These are phyloP conservation scores for Chalcosyrphus nemorum DNA, from an alignment of 2,888 invertebrate species.

Conservation along the genomic window DNA sequence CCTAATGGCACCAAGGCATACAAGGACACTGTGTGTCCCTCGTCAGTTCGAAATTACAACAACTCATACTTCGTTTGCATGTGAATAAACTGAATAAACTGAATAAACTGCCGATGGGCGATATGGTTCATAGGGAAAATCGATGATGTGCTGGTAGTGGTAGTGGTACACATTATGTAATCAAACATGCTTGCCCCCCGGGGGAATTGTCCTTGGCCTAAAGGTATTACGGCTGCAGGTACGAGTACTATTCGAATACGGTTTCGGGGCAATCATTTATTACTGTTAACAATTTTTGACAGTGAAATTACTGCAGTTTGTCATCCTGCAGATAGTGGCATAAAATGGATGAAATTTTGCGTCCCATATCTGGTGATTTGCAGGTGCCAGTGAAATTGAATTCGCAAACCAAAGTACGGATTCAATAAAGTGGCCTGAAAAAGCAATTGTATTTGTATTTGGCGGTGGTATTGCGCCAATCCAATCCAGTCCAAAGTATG, in stretches of 20 bases:
- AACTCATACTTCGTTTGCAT: conserved; percentile 32
- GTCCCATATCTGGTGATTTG: not conserved
- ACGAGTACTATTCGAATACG: not conserved
- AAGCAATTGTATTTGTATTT: too few relatives aligned
- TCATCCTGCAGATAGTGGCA: not conserved
- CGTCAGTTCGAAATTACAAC: conserved; percentile 30
- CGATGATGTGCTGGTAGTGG: too few relatives aligned
- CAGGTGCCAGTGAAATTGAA: too few relatives aligned
- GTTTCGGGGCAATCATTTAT: conserved; percentile 31
- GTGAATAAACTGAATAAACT: not conserved
- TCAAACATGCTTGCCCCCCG: conserved; percentile 3
- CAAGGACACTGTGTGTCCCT: not conserved
- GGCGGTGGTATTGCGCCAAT: too few relatives aligned
- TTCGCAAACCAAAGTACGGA: too few relatives aligned
- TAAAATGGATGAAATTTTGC: not conserved
- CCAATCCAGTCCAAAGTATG: too few relatives aligned
- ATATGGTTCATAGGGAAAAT: too few relatives aligned
- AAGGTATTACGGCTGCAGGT: not conserved
- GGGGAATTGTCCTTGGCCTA: not conserved
- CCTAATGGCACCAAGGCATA: conserved; percentile 15
- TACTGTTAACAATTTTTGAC: conserved; percentile 33
- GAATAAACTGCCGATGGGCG: too few relatives aligned
- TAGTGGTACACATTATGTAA: conserved; percentile 11
- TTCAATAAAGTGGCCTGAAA: too few relatives aligned
- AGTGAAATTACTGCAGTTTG: not conserved